These are phyloP conservation scores for Channa maculata DNA, from an alignment of 2,113 vertebrate genomes.

Conservation along the genomic window DNA sequence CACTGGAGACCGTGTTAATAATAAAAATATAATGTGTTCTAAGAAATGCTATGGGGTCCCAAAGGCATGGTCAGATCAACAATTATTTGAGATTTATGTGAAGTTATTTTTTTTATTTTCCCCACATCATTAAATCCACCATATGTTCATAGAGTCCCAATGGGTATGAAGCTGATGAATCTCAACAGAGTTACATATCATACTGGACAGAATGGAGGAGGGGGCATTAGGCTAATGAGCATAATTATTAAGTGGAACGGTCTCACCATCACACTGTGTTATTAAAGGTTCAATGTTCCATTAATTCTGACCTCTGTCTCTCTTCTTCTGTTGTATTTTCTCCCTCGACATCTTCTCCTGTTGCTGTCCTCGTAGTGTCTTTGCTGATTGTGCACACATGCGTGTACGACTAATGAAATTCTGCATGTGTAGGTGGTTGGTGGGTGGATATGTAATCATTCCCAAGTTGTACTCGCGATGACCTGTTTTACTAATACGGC, in stretches of 20 bases:
- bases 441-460: slow-evolving; percentile 59
- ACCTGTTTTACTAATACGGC: slow-evolving; percentile 56
- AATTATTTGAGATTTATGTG: slow-evolving; percentile 30
- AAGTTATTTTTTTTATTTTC: slow-evolving; percentile 12
- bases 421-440: slow-evolving; percentile 40
- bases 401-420: slow-evolving; percentile 55
- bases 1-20: background rate
- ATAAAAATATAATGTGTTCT: background rate
- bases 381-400: slow-evolving; percentile 9
- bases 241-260: slow-evolving; percentile 63
- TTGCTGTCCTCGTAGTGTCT: slow-evolving; percentile 1
- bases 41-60: slow-evolving; percentile 22
- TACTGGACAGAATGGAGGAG: slow-evolving; percentile 44
- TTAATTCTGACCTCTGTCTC: slow-evolving; percentile 63
- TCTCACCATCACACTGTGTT: slow-evolving; percentile 55
- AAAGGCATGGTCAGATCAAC: slow-evolving; percentile 38
- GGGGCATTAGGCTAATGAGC: slow-evolving; percentile 66
- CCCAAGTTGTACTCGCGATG: slow-evolving; percentile 42
- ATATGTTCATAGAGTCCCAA: slow-evolving; percentile 57
- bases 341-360: slow-evolving; percentile 8
- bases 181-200: slow-evolving; percentile 46
- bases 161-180: slow-evolving; percentile 35
- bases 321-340: slow-evolving; percentile 30
- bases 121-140: slow-evolving; percentile 47
- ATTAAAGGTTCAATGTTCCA: slow-evolving; percentile 56